Evolutionary conservation across 2,797 vertebrate genomes (phyloP).

Genomic region (Ammospiza maritima): DNA sequence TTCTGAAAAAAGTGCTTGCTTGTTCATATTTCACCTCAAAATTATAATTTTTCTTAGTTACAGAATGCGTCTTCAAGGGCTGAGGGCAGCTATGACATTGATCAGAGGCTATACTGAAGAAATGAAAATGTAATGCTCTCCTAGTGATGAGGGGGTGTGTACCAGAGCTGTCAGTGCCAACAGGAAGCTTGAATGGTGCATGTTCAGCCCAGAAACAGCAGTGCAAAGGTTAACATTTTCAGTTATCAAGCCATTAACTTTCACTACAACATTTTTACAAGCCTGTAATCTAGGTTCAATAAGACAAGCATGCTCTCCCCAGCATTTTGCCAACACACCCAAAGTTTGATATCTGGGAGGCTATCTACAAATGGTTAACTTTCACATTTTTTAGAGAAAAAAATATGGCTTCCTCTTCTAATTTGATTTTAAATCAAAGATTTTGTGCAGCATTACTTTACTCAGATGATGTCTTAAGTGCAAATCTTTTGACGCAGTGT

Average conservation of each 20-base stretch:
- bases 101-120: neutral
- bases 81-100: neutral
- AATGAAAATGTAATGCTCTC: neutral
- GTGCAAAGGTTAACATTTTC: neutral
- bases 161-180: neutral
- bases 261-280: neutral
- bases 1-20: neutral
- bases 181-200: neutral
- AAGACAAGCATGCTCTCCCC: neutral
- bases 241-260: neutral
- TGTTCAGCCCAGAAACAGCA: neutral
- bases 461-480: slow-evolving; percentile 2
- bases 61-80: neutral
- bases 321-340: neutral
- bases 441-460: neutral
- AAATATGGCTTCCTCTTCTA: neutral
- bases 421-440: slow-evolving; percentile 10
- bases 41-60: neutral
- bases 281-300: neutral
- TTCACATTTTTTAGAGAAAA: neutral
- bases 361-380: neutral
- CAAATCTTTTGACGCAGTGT: slow-evolving; percentile 16
- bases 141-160: neutral
- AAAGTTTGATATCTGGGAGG: neutral
- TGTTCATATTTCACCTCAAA: neutral